phyloP scores from a whole-genome alignment of 2,797 vertebrate species.

The Alosa sapidissima region DNA sequence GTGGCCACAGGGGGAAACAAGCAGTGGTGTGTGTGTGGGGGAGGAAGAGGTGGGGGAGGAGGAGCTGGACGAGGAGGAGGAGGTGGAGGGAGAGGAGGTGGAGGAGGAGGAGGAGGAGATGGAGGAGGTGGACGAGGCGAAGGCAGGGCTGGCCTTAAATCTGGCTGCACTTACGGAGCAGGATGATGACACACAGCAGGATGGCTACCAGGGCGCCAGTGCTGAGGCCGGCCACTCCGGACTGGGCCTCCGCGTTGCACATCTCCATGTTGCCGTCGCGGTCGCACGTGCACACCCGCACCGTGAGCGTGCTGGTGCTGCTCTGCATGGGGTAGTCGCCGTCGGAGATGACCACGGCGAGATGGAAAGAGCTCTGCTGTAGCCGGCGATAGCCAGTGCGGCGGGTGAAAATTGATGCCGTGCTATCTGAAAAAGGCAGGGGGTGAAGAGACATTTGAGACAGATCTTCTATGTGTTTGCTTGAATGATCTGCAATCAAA shows the following conservation, averaged over 20 bases:
- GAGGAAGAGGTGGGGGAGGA: no score
- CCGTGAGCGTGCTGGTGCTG: slow-evolving; percentile 91
- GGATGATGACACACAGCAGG: slow-evolving; percentile 90
- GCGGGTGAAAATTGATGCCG: slow-evolving; percentile 86
- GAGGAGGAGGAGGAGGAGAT: neutral
- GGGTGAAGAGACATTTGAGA: neutral
- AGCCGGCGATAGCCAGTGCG: slow-evolving; percentile 82
- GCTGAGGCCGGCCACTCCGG: slow-evolving; percentile 88
- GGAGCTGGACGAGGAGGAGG: no score
- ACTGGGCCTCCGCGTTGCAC: slow-evolving; percentile 86
- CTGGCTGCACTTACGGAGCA: slow-evolving; percentile 81
- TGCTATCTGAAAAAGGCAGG: slow-evolving; percentile 82
- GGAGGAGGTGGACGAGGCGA: neutral
- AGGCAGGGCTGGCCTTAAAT: neutral
- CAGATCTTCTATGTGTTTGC: neutral
- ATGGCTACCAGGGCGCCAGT: slow-evolving; percentile 91
- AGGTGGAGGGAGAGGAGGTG: no score
- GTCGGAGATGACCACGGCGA: slow-evolving; percentile 90
- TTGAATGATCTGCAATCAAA: neutral
- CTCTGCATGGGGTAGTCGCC: slow-evolving; percentile 88
- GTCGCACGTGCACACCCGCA: slow-evolving; percentile 91
- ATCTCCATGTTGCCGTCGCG: slow-evolving; percentile 86
- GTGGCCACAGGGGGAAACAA: neutral
- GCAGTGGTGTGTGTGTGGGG: neutral
- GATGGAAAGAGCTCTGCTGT: slow-evolving; percentile 82